These are phyloP conservation scores for Pristionchus mayeri DNA, from an alignment of 2,888 invertebrate genomes.

Conservation along the genomic window DNA sequence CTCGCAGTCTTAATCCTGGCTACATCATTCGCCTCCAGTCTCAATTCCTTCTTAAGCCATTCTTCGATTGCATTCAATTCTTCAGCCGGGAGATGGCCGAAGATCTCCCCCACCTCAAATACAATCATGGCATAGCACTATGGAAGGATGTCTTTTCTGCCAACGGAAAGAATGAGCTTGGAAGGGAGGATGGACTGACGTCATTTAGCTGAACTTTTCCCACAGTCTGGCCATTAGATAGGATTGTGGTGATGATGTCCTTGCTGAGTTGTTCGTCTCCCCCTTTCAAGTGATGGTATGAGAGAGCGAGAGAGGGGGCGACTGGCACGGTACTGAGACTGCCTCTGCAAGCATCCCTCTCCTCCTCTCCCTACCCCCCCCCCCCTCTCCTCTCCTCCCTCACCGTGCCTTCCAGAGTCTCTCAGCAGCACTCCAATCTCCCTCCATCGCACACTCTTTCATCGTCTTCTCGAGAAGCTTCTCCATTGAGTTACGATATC, in stretches of 20 bases:
- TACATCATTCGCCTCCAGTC: background rate
- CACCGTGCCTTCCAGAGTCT: background rate
- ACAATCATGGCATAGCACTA: too few relatives aligned
- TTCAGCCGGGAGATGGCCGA: background rate
- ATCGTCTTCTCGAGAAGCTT: background rate
- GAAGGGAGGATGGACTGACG: too few relatives aligned
- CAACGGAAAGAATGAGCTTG: too few relatives aligned
- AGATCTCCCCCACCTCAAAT: background rate
- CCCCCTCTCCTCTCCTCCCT: background rate
- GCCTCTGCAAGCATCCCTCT: background rate
- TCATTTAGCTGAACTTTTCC: background rate
- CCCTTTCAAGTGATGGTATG: background rate
- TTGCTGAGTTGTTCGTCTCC: background rate
- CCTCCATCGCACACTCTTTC: background rate
- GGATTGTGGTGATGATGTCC: background rate
- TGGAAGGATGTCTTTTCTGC: too few relatives aligned
- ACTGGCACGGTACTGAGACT: background rate
- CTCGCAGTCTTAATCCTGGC: background rate
- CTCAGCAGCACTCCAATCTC: background rate
- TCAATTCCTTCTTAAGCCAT: slow-evolving; percentile 33
- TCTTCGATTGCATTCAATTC: background rate
- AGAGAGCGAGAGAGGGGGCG: slow-evolving; percentile 26
- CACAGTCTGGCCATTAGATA: background rate
- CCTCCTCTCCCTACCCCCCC: background rate
- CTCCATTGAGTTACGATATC: background rate